Conservation (phyloP, 2,888 invertebrate genomes). For the Drosophila koepferae region DNA sequence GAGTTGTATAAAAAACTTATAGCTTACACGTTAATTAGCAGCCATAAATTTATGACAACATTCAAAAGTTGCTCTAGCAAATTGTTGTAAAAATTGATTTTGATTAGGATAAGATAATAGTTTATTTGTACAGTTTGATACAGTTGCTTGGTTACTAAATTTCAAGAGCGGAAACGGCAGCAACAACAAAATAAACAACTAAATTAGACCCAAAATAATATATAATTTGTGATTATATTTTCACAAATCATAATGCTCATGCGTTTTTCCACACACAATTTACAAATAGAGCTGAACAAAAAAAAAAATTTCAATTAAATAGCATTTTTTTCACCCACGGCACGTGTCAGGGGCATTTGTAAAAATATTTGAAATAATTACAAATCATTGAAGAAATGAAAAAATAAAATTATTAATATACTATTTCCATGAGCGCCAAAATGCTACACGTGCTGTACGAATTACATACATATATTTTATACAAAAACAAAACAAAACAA, state of each 20-base stretch:
- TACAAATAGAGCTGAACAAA: constrained; percentile 3
- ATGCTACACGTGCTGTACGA: constrained; percentile 50
- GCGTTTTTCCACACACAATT: not conserved
- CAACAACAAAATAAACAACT: not conserved
- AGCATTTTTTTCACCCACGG: not conserved
- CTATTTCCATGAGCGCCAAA: constrained; percentile 32
- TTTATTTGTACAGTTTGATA: not conserved
- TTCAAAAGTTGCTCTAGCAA: not conserved
- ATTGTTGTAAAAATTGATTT: constrained; percentile 3
- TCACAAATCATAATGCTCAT: not conserved
- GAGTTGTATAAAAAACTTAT: not conserved
- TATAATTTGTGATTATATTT: not conserved
- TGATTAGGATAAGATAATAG: constrained; percentile 11
- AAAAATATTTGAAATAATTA: constrained; percentile 12
- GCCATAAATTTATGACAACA: not conserved
- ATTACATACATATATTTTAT: not conserved
- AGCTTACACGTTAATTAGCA: not conserved
- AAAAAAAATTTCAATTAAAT: not conserved
- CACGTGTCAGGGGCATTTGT: constrained; percentile 27
- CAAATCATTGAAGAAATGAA: constrained; percentile 15
- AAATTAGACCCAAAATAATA: not conserved
- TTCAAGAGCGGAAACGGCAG: constrained; percentile 1
- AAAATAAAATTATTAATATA: constrained; percentile 20
- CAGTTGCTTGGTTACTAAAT: not conserved
- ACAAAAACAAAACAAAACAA: not conserved